Evolutionary conservation across 2,888 invertebrate genomes (phyloP).

Genomic region (Kryphioiulus occultus): DNA sequence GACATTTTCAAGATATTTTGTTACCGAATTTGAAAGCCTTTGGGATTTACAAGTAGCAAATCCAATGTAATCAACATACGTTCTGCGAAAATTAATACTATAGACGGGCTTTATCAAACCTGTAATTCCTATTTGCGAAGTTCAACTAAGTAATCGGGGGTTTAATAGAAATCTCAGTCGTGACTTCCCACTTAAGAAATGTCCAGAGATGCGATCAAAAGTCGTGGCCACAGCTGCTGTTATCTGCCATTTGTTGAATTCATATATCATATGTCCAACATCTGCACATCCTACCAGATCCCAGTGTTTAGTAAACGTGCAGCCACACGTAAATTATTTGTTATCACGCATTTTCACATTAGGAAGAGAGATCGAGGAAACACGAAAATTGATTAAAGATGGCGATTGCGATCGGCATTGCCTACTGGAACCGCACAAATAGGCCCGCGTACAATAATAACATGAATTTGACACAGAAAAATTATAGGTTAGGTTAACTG

Average conservation of each 20-base stretch:
- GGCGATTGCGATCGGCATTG: constrained; percentile 14
- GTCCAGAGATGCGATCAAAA: constrained; percentile 28
- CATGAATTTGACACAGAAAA: constrained; percentile 35
- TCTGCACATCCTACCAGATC: background rate
- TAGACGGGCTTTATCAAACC: background rate
- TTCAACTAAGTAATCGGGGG: background rate
- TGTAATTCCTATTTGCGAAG: background rate
- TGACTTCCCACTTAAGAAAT: constrained; percentile 16
- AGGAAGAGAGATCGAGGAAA: background rate
- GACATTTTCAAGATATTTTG: too few species aligned
- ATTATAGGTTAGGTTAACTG: constrained; percentile 31
- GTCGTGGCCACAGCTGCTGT: constrained; percentile 11
- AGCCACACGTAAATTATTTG: background rate
- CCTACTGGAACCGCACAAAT: constrained; percentile 31
- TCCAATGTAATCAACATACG: too few species aligned
- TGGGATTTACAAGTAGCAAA: too few species aligned
- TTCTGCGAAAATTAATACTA: background rate
- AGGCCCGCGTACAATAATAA: background rate
- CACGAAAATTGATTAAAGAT: constrained; percentile 30
- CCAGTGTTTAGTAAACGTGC: background rate
- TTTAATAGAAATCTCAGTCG: constrained; percentile 3
- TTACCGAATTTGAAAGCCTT: too few species aligned
- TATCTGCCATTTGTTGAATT: background rate
- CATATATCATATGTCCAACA: constrained; percentile 11
- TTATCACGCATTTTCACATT: background rate